Base-by-base conservation (phyloP, 2,888 invertebrate species). In the Hirtodrosophila histrioides region DNA sequence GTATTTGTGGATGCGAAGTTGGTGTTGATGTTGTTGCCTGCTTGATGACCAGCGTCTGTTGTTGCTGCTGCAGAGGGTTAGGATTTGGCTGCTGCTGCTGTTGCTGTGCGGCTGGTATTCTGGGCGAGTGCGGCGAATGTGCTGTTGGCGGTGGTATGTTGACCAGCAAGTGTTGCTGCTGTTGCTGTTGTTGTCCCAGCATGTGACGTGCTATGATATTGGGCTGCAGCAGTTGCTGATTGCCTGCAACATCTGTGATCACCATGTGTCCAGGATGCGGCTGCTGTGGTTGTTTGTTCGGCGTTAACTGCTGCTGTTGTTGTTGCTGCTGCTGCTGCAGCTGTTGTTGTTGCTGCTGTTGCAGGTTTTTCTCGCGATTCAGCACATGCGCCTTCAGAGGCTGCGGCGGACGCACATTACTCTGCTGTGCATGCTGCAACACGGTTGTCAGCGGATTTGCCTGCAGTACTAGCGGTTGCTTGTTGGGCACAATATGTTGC, bases 381-480 rank as follows among this genome's bases (percentile, higher is more conserved):
- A 94, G 86, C 3, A 94, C 94, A 69, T 94, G 94, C 2, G 94
- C 94, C 80, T 94, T 94, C 3, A 94, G 89, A 4, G 94, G 93
- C 17, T 94, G 94, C 0, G 94, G 91, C 0, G 93, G 90, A 23
- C 91, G 90, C 63, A 90, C 92, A 48, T 75, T 90, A 45, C 75
- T 88, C 53, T 85, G 91, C 66, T 90, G 91, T 3, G 92, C 93
- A 56, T 90, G 91, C 77, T 90, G 91, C 87, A 90, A 87, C 37
- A 85, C 88, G 9, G 86, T 88, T 11, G 89, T 72, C 51, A 81
- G n/a, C 0, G 82, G 87, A 78, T 76, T 88, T 48, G 88, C 85
- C 23, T 80, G 88, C 44, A 89, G 58, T n/a, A 91, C 84, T 40
- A 91, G 82, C 0, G 88, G 78, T 49, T 91, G 91, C 40, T 89